These are phyloP conservation scores for Watsonalla cultraria DNA, from an alignment of 2,888 invertebrate genomes.

Conservation along the genomic window DNA sequence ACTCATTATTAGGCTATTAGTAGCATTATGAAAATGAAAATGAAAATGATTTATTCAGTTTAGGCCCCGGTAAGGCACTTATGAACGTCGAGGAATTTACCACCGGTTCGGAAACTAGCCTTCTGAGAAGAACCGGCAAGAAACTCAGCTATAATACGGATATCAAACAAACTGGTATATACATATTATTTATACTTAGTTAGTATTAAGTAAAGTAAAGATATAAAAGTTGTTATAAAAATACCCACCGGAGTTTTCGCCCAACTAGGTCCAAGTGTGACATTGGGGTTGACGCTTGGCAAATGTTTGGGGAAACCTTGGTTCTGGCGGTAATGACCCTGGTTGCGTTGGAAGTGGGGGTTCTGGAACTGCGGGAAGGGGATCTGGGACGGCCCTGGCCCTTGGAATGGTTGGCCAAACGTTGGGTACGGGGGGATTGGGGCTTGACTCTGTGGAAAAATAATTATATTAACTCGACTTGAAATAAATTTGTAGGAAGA, in stretches of 20 bases:
- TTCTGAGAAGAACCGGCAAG: too few species aligned
- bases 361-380: conserved; percentile 52
- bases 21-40: too few species aligned
- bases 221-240: background rate
- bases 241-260: conserved; percentile 25
- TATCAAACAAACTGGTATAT: too few species aligned
- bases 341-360: conserved; percentile 40
- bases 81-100: too few species aligned
- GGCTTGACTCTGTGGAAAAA: conserved; percentile 35
- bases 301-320: conserved; percentile 43
- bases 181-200: too few species aligned
- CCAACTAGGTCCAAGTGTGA: conserved; percentile 48
- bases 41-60: too few species aligned
- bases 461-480: background rate
- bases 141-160: too few species aligned
- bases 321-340: conserved; percentile 14
- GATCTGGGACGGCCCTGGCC: conserved; percentile 39
- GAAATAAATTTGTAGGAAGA: too few species aligned
- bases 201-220: too few species aligned
- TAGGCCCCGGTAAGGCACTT: too few species aligned
- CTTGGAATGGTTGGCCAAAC: conserved; percentile 44
- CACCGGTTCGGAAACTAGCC: too few species aligned
- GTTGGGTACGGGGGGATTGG: conserved; percentile 48
- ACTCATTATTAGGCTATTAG: too few species aligned
- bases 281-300: conserved; percentile 33